These are phyloP conservation scores for Syngnathus scovelli DNA, from an alignment of 2,113 vertebrate species.

Conservation along the genomic window DNA sequence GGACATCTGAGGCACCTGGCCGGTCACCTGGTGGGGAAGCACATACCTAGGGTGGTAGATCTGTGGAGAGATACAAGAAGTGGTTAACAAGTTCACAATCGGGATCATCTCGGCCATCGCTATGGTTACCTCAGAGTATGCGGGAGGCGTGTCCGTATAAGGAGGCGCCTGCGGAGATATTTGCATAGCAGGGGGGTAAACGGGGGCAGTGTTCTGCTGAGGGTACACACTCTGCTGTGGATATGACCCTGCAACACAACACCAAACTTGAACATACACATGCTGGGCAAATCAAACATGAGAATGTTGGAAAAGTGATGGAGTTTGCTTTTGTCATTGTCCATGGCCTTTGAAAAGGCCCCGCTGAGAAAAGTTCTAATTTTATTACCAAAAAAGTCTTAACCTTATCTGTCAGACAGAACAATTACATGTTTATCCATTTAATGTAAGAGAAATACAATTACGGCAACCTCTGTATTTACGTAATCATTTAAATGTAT, in stretches of 20 bases:
- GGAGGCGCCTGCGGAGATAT: conserved; percentile 85
- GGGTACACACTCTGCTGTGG: conserved; percentile 84
- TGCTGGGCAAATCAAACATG: not conserved
- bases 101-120: not conserved
- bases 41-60: conserved; percentile 92
- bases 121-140: conserved; percentile 84
- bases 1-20: conserved; percentile 82
- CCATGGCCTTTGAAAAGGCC: not conserved
- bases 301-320: not conserved
- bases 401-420: too few species aligned
- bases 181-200: conserved; percentile 83
- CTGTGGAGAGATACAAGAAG: conserved; percentile 56
- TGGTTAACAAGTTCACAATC: not conserved
- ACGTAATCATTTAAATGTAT: too few species aligned
- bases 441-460: too few species aligned
- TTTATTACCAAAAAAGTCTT: too few species aligned
- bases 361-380: not conserved
- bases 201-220: conserved; percentile 78
- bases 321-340: not conserved
- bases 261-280: not conserved
- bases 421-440: too few species aligned
- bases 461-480: too few species aligned
- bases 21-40: conserved; percentile 78
- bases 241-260: conserved; percentile 76
- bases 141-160: conserved; percentile 86